Evolutionary conservation across 2,797 vertebrate genomes (phyloP).

Genomic region (Clarias fuscus): DNA sequence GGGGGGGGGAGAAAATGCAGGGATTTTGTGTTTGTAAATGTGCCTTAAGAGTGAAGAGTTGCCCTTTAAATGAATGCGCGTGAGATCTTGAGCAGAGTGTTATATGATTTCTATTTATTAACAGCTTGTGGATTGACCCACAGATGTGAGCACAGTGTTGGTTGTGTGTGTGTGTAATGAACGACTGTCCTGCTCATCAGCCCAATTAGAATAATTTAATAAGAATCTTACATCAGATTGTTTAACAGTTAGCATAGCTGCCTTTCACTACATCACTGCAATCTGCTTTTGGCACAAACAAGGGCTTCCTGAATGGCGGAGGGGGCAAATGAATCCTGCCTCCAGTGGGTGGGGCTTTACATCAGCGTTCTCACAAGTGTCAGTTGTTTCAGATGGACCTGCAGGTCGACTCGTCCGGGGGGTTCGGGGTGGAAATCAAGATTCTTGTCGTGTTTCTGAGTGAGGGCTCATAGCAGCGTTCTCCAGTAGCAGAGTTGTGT

Average conservation of each 20-base stretch:
- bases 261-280: constrained; percentile 16
- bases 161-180: background rate
- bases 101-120: background rate
- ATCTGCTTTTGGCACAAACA: constrained; percentile 19
- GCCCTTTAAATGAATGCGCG: background rate
- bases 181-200: too few species aligned
- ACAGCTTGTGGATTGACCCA: background rate
- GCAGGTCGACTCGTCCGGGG: background rate
- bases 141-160: background rate
- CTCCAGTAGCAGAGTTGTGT: background rate
- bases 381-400: background rate
- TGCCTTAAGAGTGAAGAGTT: background rate
- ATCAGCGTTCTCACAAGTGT: background rate
- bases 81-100: background rate
- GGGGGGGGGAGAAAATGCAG: too few species aligned
- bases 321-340: too few species aligned
- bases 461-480: background rate
- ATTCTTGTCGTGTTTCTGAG: background rate
- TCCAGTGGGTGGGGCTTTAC: background rate
- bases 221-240: background rate
- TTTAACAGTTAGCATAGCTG: constrained; percentile 1
- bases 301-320: background rate
- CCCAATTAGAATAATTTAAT: constrained; percentile 5
- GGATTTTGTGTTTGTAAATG: too few species aligned
- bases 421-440: background rate